Conservation (phyloP, 2,797 vertebrate genomes). For the Scyliorhinus canicula region DNA sequence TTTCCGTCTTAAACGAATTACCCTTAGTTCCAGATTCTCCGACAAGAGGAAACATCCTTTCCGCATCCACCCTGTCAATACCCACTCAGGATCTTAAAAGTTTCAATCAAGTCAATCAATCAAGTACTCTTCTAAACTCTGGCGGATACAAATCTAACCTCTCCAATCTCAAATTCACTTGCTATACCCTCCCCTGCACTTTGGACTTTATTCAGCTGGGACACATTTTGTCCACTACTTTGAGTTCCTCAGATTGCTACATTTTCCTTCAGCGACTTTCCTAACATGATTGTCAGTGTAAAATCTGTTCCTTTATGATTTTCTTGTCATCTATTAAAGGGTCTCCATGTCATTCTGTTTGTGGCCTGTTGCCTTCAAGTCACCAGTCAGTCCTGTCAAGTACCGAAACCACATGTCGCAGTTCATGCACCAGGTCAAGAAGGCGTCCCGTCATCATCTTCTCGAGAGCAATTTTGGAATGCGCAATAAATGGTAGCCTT, state of each 20-base stretch:
- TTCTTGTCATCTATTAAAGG: neutral
- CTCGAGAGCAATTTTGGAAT: neutral
- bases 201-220: neutral
- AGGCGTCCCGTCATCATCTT: too few relatives aligned
- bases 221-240: neutral
- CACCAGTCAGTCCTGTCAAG: neutral
- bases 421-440: neutral
- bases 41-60: too few relatives aligned
- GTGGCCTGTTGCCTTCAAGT: neutral
- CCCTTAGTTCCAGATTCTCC: too few relatives aligned
- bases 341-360: neutral
- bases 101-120: too few relatives aligned
- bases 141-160: too few relatives aligned
- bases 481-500: neutral
- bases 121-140: too few relatives aligned
- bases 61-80: too few relatives aligned
- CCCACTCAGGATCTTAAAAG: too few relatives aligned
- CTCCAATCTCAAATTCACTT: neutral
- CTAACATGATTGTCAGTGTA: neutral
- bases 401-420: neutral
- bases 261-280: neutral
- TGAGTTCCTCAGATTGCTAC: neutral
- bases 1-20: too few relatives aligned
- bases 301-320: neutral
- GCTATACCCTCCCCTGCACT: neutral